These are phyloP conservation scores for Conus canariensis DNA, from an alignment of 2,888 invertebrate genomes.

Conservation along the genomic window DNA sequence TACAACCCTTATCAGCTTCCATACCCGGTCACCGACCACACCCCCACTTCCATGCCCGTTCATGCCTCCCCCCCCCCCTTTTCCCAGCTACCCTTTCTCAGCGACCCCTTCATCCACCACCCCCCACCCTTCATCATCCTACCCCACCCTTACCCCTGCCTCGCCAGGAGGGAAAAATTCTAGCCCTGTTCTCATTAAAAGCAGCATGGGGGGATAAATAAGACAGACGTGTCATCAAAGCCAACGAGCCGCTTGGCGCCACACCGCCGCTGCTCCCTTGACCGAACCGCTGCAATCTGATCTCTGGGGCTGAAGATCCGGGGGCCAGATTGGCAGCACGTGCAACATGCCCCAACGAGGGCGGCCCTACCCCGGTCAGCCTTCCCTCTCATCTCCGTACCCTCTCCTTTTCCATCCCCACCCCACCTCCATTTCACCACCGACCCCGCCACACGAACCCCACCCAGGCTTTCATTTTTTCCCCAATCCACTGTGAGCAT, in stretches of 20 bases:
- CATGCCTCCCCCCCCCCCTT: neutral
- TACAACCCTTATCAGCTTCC: no score
- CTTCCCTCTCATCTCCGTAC: no score
- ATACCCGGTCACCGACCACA: no score
- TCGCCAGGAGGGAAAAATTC: neutral
- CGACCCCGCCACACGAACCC: no score
- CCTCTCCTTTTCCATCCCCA: no score
- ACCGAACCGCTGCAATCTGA: conserved; percentile 2
- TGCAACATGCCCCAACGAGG: neutral
- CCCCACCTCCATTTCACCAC: no score
- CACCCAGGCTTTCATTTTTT: no score
- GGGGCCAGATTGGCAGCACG: neutral
- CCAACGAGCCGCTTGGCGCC: neutral
- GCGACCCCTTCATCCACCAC: no score
- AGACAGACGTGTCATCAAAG: neutral
- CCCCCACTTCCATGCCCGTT: no score
- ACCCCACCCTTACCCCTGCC: neutral
- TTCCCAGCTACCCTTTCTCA: neutral
- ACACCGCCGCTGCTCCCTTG: neutral
- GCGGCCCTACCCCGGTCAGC: no score
- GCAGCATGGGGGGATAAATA: neutral
- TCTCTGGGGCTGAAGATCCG: neutral
- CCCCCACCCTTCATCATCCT: neutral
- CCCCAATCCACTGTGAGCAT: no score
- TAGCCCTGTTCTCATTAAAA: conserved; percentile 4